Evolutionary conservation across 2,888 invertebrate genomes (phyloP), one percentile per base, ranked within the genome.

Genomic region (Sturmia bella): DNA sequence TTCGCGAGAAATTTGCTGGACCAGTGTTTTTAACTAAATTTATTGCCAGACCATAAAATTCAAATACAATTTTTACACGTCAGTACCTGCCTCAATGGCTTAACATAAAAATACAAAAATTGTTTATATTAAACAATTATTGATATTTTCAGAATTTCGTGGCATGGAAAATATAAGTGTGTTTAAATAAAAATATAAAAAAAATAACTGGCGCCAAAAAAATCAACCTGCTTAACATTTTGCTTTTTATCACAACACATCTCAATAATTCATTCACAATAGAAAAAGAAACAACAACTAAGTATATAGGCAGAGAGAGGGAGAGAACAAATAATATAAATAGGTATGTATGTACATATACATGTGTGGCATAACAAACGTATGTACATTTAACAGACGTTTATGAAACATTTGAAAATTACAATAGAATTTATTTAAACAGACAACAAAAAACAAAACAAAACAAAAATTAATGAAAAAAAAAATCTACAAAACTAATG

Each of bases 191-290:
- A 54, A 15, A 43, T 37, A 54, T 37, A n/a, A 4, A 48, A 70
- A 27, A 73, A 19, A 15, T 66, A 61, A 61, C 72, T 81, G 80
- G 80, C 76, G 80, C 80, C 80, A 76, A 80, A 68, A 59, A 70
- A 54, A n/a, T n/a, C 59, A 45, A 76, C 43, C 64, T 52, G 59
- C 45, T 48, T 72, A n/a, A 45, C 52, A 72, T 43, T 59, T 64
- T 37, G 41, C 39, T 61, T 15, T 27, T 45, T 54, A 66, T 64
- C 52, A 48, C 50, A 72, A 63, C n/a, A 61, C 45, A 74, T 56
- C 70, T 59, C 52, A 68, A 32, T 32, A 32, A 61, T 76, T 74
- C 15, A 61, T 76, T 74, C 15, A 68, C 32, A 75, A 59, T 54
- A 68, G 32, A 57, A 52, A 11, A 59, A 13, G 17, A 0, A 48